Evolutionary conservation across 2,888 invertebrate species (phyloP).

Genomic region (Rhorus exstirpatorius): DNA sequence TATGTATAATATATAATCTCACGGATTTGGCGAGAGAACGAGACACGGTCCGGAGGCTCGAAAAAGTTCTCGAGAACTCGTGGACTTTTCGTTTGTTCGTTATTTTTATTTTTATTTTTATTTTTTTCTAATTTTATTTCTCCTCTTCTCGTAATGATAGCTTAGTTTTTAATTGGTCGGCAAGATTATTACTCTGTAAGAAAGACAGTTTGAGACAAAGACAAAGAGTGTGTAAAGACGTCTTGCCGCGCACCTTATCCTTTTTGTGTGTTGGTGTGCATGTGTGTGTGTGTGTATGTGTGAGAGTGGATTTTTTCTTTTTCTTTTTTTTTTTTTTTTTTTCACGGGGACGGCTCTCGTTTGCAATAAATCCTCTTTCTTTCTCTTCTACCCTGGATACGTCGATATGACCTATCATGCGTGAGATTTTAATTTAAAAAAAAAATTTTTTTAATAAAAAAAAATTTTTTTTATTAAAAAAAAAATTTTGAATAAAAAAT

Average conservation of each 20-base stretch:
- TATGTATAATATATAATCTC: conserved; percentile 35
- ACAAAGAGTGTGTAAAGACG: conserved; percentile 69
- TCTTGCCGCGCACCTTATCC: conserved; percentile 64
- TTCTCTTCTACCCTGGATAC: conserved; percentile 70
- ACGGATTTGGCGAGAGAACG: conserved; percentile 43
- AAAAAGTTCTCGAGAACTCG: conserved; percentile 57
- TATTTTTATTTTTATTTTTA: conserved; percentile 20
- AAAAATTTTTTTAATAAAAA: no score
- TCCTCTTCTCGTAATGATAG: conserved; percentile 73
- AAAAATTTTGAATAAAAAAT: no score
- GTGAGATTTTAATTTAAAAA: conserved; percentile 32
- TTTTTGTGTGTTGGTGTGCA: conserved; percentile 35
- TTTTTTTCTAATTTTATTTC: conserved; percentile 21
- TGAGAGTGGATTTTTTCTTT: conserved; percentile 26
- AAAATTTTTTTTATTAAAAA: conserved; percentile 12
- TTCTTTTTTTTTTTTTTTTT: conserved; percentile 26
- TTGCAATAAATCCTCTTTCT: conserved; percentile 60
- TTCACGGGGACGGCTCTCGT: conserved; percentile 65
- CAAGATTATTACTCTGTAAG: conserved; percentile 76
- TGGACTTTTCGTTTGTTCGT: conserved; percentile 38
- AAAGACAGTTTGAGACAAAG: conserved; percentile 69
- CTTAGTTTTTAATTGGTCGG: conserved; percentile 79
- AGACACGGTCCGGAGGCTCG: conserved; percentile 59
- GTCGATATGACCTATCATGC: conserved; percentile 66
- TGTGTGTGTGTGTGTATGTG: conserved; percentile 32